A percentile compares a stretch with the other conserved stretches of the same genome.
Evolutionary conservation across 2,113 vertebrate species (phyloP).

Genomic region (Phocoena sinus): DNA sequence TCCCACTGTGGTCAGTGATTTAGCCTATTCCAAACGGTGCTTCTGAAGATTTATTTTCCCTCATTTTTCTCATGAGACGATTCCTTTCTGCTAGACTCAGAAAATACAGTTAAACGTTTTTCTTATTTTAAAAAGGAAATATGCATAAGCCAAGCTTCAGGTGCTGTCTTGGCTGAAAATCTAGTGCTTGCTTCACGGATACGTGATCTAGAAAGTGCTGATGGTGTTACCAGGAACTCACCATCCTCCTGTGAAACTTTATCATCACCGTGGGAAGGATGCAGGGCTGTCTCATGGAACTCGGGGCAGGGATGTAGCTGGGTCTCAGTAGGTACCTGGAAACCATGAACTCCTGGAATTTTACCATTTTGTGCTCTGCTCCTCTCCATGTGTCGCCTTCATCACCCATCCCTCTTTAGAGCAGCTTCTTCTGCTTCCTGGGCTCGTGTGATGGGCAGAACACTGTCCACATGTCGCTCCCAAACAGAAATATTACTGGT

Average conservation of each 20-base stretch:
- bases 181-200: not conserved
- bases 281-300: not conserved
- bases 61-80: not conserved
- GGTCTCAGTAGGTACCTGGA: not conserved
- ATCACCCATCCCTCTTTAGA: not conserved
- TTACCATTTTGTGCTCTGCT: not conserved
- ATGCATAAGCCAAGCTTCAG: not conserved
- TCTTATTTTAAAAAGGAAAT: not conserved
- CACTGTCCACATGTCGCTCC: not conserved
- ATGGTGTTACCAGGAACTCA: too few species aligned
- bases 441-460: accelerated
- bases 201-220: not conserved
- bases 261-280: not conserved
- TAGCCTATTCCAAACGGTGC: not conserved
- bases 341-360: not conserved
- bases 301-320: not conserved
- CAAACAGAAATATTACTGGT: too few species aligned
- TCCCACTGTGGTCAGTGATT: not conserved
- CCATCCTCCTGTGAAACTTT: not conserved
- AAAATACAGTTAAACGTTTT: not conserved
- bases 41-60: not conserved
- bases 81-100: not conserved
- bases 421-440: not conserved
- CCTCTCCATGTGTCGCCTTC: not conserved
- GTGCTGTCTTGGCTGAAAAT: not conserved